Conservation (phyloP, 2,113 vertebrate species). For the Plecturocebus donacophilus region DNA sequence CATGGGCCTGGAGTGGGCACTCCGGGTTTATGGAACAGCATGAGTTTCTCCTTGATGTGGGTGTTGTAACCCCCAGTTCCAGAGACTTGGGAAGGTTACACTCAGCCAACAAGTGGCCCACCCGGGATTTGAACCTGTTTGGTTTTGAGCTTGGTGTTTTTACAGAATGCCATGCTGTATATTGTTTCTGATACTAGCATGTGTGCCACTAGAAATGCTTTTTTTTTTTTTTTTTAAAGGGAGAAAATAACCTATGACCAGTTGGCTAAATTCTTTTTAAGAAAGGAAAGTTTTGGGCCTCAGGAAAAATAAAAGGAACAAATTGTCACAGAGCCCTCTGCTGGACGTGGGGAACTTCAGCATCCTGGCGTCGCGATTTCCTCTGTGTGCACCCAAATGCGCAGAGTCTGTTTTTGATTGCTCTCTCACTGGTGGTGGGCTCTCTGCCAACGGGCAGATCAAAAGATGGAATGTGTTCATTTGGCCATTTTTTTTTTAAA, state of each 20-base stretch:
- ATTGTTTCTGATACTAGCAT: background rate
- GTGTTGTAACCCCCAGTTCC: background rate
- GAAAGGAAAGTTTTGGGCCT: background rate
- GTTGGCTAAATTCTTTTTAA: background rate
- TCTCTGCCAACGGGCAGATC: constrained; percentile 58
- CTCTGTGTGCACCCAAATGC: background rate
- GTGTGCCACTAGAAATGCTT: background rate
- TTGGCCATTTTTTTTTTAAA: constrained; percentile 9
- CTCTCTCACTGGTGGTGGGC: constrained; percentile 64
- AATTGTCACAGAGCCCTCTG: constrained; percentile 46
- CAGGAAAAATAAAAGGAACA: background rate
- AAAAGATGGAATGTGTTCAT: constrained; percentile 38
- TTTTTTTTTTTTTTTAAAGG: background rate
- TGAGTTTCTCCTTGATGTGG: background rate
- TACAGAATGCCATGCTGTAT: background rate
- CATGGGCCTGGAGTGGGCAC: rapidly evolving
- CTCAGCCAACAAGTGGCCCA: background rate
- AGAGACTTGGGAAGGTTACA: background rate
- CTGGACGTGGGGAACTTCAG: rapidly evolving
- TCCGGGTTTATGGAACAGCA: too few relatives aligned
- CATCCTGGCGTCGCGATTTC: background rate
- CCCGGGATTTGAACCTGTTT: background rate
- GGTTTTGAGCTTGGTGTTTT: background rate
- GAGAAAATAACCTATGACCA: too few relatives aligned
- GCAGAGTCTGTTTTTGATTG: constrained; percentile 1